A percentile compares a stretch with the other conserved stretches of the same genome.
Evolutionary conservation across 2,113 vertebrate species (phyloP).

Genomic region (Polypterus senegalus): DNA sequence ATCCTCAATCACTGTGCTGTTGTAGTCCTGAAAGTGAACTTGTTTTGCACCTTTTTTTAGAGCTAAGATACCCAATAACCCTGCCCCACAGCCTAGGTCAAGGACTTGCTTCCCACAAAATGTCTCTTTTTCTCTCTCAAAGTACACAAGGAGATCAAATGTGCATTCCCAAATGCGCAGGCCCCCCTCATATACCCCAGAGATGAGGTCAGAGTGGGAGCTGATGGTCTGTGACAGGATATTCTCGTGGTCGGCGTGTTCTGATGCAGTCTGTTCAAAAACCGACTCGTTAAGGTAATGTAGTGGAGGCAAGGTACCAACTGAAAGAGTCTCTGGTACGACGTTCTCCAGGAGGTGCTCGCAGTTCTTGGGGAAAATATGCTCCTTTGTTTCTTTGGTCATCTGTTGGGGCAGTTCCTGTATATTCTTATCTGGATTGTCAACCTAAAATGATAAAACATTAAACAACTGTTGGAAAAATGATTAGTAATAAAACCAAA

Average conservation of each 20-base stretch:
- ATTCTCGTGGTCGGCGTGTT: conserved; percentile 50
- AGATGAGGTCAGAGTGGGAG: conserved; percentile 77
- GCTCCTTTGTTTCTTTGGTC: conserved; percentile 40
- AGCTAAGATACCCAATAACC: conserved; percentile 73
- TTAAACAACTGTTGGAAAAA: too few species aligned
- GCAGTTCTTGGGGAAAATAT: conserved; percentile 28
- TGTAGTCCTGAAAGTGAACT: conserved; percentile 93
- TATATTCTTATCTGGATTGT: too few species aligned
- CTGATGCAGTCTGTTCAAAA: conserved; percentile 43
- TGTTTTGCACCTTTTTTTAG: conserved; percentile 55
- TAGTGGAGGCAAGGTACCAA: conserved; percentile 48
- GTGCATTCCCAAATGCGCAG: conserved; percentile 96
- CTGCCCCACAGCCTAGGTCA: conserved; percentile 87
- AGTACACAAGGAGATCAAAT: conserved; percentile 70
- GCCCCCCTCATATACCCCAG: conserved; percentile 87
- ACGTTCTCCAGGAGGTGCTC: conserved; percentile 23
- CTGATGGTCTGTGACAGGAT: conserved; percentile 52
- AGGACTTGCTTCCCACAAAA: conserved; percentile 64
- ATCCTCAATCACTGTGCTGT: conserved; percentile 77
- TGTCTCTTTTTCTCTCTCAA: conserved; percentile 47
- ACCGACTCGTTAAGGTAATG: conserved; percentile 52
- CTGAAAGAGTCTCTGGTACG: conserved; percentile 40
- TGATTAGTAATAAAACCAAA: too few species aligned
- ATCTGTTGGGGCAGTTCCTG: too few species aligned
- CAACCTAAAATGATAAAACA: too few species aligned